Percentiles rank a stretch among this genome's conserved stretches.
These are phyloP conservation scores for Brachyistius frenatus DNA, from an alignment of 2,113 vertebrate genomes.

Conservation along the genomic window DNA sequence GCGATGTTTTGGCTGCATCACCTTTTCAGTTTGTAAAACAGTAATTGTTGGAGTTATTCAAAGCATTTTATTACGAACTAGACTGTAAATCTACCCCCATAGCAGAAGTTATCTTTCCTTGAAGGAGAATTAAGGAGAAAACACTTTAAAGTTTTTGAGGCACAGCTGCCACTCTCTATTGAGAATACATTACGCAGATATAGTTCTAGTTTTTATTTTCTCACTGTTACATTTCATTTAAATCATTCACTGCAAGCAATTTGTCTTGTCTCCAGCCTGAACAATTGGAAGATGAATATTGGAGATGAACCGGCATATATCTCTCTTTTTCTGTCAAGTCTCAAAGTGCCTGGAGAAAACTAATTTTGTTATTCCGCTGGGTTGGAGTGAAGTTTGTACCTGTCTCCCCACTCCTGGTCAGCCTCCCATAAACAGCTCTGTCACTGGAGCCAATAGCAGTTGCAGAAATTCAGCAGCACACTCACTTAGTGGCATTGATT, in stretches of 20 bases:
- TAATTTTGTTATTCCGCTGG: neutral
- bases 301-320: neutral
- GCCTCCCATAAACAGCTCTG: neutral
- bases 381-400: neutral
- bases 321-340: neutral
- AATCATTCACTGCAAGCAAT: neutral
- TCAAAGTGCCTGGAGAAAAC: conserved; percentile 6
- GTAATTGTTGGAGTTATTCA: conserved; percentile 5
- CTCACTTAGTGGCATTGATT: conserved; percentile 58
- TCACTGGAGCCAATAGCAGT: neutral
- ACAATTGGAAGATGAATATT: neutral
- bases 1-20: conserved; percentile 11
- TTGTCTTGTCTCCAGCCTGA: conserved; percentile 2
- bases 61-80: neutral
- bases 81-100: neutral
- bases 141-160: neutral
- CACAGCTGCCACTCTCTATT: neutral
- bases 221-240: neutral
- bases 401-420: conserved; percentile 7
- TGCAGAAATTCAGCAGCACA: conserved; percentile 25
- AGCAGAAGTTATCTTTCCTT: neutral
- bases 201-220: neutral
- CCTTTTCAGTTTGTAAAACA: neutral
- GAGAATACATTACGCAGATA: neutral
- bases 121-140: conserved; percentile 1